phyloP scores from a whole-genome alignment of 1,140 invertebrate genomes.

The Eufriesea mexicana region DNA sequence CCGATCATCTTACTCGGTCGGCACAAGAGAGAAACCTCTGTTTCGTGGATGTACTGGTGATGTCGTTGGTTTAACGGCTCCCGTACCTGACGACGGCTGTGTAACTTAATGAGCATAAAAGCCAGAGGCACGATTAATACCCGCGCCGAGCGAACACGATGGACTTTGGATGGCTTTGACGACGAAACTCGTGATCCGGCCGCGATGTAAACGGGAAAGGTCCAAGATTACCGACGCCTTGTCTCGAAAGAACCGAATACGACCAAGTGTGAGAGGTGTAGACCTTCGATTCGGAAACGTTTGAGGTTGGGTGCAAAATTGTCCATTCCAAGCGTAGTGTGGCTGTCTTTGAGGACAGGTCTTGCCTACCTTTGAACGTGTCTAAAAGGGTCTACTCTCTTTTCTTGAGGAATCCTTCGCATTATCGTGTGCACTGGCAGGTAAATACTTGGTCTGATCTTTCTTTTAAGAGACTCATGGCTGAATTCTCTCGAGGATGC shows the following conservation, averaged over 20 bases:
- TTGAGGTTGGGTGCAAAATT: background rate
- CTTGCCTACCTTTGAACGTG: background rate
- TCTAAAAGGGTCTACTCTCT: background rate
- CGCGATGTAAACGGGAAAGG: background rate
- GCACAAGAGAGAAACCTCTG: constrained; percentile 51
- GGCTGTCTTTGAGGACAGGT: background rate
- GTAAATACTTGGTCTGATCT: constrained; percentile 24
- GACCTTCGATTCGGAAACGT: constrained; percentile 7
- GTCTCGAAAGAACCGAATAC: background rate
- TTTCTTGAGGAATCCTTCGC: background rate
- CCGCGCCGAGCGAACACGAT: background rate
- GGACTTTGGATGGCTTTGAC: constrained; percentile 13
- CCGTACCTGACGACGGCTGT: constrained; percentile 58
- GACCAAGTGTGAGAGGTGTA: too few species aligned
- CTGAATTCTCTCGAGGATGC: background rate
- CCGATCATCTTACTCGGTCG: constrained; percentile 63
- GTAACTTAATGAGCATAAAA: constrained; percentile 70
- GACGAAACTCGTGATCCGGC: background rate
- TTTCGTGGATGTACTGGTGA: constrained; percentile 62
- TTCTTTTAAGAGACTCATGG: constrained; percentile 16
- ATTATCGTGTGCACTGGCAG: constrained; percentile 17
- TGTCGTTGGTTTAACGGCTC: constrained; percentile 64
- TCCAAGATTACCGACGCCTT: background rate
- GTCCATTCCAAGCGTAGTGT: background rate
- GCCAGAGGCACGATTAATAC: constrained; percentile 65